These are phyloP conservation scores for Probaryconus sp. DNA, from an alignment of 1,140 invertebrate species.

Conservation along the genomic window DNA sequence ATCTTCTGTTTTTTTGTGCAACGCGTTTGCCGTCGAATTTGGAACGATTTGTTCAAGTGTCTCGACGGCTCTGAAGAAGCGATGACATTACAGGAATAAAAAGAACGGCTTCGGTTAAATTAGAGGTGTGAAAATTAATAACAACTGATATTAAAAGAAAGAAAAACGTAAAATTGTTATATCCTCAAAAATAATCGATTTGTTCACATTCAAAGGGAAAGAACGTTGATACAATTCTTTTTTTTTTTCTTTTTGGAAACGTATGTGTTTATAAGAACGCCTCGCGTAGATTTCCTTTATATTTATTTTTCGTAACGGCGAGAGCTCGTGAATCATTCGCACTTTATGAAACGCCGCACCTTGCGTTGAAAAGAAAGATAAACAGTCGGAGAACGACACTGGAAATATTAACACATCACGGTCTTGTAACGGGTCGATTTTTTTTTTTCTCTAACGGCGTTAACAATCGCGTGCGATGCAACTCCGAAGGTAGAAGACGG, in stretches of 20 bases:
- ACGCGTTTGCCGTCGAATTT: neutral
- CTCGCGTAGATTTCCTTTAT: neutral
- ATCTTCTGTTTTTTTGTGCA: conserved; percentile 9
- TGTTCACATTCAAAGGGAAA: no score
- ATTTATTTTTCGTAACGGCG: conserved; percentile 7
- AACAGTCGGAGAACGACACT: conserved; percentile 36
- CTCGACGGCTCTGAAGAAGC: no score
- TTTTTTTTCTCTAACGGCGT: conserved; percentile 18
- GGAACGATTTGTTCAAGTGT: conserved; percentile 2
- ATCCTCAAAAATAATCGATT: no score
- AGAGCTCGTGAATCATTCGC: conserved; percentile 51
- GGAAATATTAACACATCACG: conserved; percentile 40
- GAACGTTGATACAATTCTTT: no score
- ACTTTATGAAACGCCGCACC: conserved; percentile 54
- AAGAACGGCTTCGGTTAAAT: no score
- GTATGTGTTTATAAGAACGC: conserved; percentile 1
- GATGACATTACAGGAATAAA: no score
- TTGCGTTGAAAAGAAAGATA: conserved; percentile 54
- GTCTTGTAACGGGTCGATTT: conserved; percentile 31
- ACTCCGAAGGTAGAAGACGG: conserved; percentile 48
- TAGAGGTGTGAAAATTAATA: no score
- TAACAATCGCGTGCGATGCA: conserved; percentile 53
- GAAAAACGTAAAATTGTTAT: no score
- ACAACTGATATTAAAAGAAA: no score
- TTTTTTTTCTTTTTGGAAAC: conserved; percentile 11